Evolutionary conservation across 2,113 vertebrate genomes (phyloP).

Genomic region (Colossoma macropomum): DNA sequence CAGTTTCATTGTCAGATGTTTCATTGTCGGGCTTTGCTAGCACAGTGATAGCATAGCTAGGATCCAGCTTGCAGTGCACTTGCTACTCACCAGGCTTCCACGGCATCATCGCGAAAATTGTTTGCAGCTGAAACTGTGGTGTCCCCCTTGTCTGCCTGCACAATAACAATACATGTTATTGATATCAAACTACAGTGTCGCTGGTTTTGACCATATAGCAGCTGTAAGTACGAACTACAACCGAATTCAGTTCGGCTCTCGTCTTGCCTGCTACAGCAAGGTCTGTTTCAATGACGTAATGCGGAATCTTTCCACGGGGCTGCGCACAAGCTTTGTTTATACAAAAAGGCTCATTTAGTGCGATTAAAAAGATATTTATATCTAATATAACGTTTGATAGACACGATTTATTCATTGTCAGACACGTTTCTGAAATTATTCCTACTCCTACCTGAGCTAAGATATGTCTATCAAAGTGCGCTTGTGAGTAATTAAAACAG

Average conservation of each 20-base stretch:
- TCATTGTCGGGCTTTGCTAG: neutral
- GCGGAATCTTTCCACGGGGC: slow-evolving; percentile 69
- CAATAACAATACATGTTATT: slow-evolving; percentile 59
- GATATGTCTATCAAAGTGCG: neutral
- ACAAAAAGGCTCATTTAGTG: neutral
- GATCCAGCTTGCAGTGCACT: slow-evolving; percentile 74
- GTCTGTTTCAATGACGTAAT: slow-evolving; percentile 79
- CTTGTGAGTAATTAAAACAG: neutral
- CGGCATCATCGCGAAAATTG: slow-evolving; percentile 67
- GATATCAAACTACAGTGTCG: slow-evolving; percentile 58
- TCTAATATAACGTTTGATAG: neutral
- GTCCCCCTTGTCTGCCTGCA: slow-evolving; percentile 50
- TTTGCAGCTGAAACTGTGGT: slow-evolving; percentile 57
- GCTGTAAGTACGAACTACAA: slow-evolving; percentile 63
- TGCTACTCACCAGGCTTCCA: slow-evolving; percentile 78
- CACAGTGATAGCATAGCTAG: slow-evolving; percentile 67
- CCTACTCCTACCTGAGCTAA: neutral
- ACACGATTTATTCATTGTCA: neutral
- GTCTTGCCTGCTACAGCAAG: slow-evolving; percentile 65
- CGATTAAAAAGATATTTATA: neutral
- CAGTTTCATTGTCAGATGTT: neutral
- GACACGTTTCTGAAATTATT: neutral
- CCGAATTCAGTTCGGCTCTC: slow-evolving; percentile 67
- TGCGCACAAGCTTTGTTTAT: neutral
- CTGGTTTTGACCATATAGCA: slow-evolving; percentile 41